These are phyloP conservation scores for Abscondita cerata DNA, from an alignment of 2,888 invertebrate species.

Conservation along the genomic window DNA sequence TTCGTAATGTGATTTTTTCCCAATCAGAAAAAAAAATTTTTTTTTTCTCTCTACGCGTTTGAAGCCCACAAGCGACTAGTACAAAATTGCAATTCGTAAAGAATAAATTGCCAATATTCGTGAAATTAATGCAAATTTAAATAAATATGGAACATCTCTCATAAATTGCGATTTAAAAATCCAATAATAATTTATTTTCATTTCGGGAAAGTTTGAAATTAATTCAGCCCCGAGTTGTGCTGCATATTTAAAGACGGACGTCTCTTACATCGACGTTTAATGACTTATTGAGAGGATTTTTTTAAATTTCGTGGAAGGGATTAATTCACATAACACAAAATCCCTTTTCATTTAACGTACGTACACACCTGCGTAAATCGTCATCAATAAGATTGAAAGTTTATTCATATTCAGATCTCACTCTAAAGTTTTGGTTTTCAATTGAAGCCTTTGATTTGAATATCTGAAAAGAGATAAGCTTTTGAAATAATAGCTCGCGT, in stretches of 20 bases:
- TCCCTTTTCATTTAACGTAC: conserved; percentile 29
- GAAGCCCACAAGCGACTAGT: conserved; percentile 23
- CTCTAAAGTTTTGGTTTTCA: conserved; percentile 36
- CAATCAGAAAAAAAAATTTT: conserved; percentile 8
- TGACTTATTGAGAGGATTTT: conserved; percentile 38
- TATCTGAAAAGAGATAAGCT: conserved; percentile 38
- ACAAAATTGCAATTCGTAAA: conserved; percentile 27
- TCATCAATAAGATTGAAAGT: conserved; percentile 39
- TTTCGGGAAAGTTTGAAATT: conserved; percentile 43
- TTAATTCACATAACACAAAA: conserved; percentile 12
- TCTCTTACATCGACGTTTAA: conserved; percentile 39
- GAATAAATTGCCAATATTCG: conserved; percentile 33
- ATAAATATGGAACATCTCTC: conserved; percentile 37
- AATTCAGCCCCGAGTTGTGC: conserved; percentile 38
- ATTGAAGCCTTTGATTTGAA: conserved; percentile 39
- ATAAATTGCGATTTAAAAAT: conserved; percentile 38
- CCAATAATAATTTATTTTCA: conserved; percentile 43
- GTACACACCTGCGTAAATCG: conserved; percentile 37
- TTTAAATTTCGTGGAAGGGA: not conserved
- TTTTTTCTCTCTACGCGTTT: conserved; percentile 13
- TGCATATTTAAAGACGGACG: conserved; percentile 31
- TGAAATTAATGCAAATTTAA: conserved; percentile 36
- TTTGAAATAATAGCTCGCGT: conserved; percentile 38
- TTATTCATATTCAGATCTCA: conserved; percentile 40
- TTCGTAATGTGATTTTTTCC: conserved; percentile 10